Conservation (phyloP, 2,113 vertebrate species). For the Todiramphus saurophagus region DNA sequence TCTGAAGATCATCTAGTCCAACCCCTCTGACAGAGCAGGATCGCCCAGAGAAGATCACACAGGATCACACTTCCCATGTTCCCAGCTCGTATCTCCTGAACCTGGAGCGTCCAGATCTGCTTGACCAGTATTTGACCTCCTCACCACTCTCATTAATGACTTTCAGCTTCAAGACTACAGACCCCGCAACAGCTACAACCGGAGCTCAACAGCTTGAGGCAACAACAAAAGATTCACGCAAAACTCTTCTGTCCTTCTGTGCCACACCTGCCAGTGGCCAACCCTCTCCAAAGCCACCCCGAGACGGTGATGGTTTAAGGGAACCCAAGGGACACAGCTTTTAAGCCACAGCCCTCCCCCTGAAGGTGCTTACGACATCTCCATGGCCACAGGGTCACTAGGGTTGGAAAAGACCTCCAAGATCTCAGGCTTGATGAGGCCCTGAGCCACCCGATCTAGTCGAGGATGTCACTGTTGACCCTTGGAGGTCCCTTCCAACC, state of each 20-base stretch:
- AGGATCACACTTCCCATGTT: not conserved
- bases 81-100: not conserved
- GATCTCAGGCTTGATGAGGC: too few relatives aligned
- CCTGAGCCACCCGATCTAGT: too few relatives aligned
- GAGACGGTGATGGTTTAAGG: too few relatives aligned
- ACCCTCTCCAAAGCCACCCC: not conserved
- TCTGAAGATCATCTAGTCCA: too few relatives aligned
- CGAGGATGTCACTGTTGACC: too few relatives aligned
- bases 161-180: not conserved
- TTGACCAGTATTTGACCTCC: rapidly evolving
- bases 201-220: not conserved
- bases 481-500: too few relatives aligned
- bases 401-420: too few relatives aligned
- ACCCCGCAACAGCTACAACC: too few relatives aligned
- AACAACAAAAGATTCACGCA: not conserved
- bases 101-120: not conserved
- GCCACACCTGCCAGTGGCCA: not conserved
- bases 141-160: not conserved
- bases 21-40: too few relatives aligned
- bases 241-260: not conserved
- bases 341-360: not conserved
- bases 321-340: not conserved
- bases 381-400: not conserved
- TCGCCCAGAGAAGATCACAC: too few relatives aligned
- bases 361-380: not conserved